phyloP scores from a whole-genome alignment of 2,888 invertebrate genomes.

The Meteorus cinctellus region DNA sequence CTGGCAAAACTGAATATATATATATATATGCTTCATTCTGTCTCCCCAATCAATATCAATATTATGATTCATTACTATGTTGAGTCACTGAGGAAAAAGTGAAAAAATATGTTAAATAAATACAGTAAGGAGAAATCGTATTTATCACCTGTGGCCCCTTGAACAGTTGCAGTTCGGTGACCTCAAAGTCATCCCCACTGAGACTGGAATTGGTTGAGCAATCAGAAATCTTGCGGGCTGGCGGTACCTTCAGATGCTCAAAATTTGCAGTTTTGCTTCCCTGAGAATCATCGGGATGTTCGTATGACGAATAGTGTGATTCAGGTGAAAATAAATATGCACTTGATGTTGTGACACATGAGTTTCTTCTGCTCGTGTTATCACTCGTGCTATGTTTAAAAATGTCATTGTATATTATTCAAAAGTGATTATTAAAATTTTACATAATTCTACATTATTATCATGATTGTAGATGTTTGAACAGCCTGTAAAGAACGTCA shows the following conservation, averaged over 20 bases:
- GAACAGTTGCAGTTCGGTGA: conserved; percentile 68
- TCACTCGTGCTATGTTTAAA: conserved; percentile 46
- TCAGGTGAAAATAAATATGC: conserved; percentile 52
- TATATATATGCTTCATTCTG: not conserved
- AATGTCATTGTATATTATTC: not conserved
- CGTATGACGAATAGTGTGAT: conserved; percentile 29
- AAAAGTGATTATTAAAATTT: not conserved
- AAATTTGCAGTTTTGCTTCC: conserved; percentile 50
- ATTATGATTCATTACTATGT: not conserved
- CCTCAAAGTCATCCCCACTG: conserved; percentile 83
- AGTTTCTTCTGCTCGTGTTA: conserved; percentile 63
- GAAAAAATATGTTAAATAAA: conserved; percentile 13
- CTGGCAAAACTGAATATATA: not conserved
- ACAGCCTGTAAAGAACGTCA: conserved; percentile 24
- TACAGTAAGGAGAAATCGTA: conserved; percentile 19
- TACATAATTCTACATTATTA: not conserved
- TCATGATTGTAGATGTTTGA: conserved; percentile 15
- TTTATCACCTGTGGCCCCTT: conserved; percentile 66
- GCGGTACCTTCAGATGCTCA: conserved; percentile 65
- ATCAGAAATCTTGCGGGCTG: conserved; percentile 79
- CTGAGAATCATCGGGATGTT: conserved; percentile 44
- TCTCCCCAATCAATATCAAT: not conserved
- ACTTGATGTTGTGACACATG: conserved; percentile 62
- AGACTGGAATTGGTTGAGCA: conserved; percentile 85
- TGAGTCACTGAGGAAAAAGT: conserved; percentile 3